phyloP scores from a whole-genome alignment of 2,797 vertebrate genomes.

The Pempheris klunzingeri region DNA sequence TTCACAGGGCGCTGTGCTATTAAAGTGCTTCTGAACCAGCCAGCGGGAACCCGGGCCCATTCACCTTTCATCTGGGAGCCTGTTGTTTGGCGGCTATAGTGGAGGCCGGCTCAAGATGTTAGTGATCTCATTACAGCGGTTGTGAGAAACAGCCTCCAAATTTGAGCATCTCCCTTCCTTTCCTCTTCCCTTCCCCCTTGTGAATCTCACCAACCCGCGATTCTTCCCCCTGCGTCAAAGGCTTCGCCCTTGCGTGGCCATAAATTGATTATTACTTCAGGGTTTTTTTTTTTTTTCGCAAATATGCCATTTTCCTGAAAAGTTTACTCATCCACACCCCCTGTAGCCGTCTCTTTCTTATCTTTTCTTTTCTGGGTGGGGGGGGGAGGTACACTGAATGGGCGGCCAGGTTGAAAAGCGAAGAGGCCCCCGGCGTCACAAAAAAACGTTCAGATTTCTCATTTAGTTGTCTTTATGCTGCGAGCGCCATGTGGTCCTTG shows the following conservation, averaged over 20 bases:
- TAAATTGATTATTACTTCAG: conserved; percentile 73
- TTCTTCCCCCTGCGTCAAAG: conserved; percentile 53
- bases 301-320: conserved; percentile 65
- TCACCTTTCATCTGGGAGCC: conserved; percentile 95
- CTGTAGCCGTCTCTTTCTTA: conserved; percentile 87
- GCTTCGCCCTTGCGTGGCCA: conserved; percentile 50
- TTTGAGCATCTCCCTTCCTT: conserved; percentile 64
- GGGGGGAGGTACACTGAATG: conserved; percentile 91
- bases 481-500: conserved; percentile 99
- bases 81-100: conserved; percentile 87
- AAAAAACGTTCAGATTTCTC: conserved; percentile 98
- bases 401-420: conserved; percentile 96
- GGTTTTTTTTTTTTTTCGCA: too few species aligned
- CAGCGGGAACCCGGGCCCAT: conserved; percentile 91
- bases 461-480: conserved; percentile 99
- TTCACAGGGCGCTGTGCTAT: conserved; percentile 90
- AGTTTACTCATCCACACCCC: conserved; percentile 74
- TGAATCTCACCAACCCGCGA: conserved; percentile 31
- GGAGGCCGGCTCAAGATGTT: conserved; percentile 87
- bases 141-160: conserved; percentile 72
- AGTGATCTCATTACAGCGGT: conserved; percentile 93
- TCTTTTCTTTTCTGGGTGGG: conserved; percentile 92
- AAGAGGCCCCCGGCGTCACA: conserved; percentile 79
- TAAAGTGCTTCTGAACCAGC: conserved; percentile 95
- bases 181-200: conserved; percentile 52